A percentile compares a stretch with the other conserved stretches of the same genome.
These are phyloP conservation scores for Hydractinia symbiolongicarpus DNA, from an alignment of 30 jellyfish, hydroid and myxozoan species.

Conservation along the genomic window DNA sequence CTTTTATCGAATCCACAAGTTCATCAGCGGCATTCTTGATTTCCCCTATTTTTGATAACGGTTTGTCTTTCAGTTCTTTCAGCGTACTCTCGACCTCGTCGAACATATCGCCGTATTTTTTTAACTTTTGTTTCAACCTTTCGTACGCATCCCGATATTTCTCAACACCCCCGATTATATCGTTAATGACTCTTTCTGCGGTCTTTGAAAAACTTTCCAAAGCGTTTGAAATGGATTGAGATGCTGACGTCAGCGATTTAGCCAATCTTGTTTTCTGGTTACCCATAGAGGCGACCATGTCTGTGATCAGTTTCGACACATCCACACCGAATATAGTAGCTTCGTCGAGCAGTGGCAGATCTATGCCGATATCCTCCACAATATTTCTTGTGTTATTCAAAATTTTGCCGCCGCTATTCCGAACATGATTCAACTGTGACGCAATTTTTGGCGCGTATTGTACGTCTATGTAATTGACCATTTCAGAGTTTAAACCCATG, in stretches of 20 bases:
- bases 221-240: neutral
- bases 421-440: neutral
- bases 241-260: neutral
- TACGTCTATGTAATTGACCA: conserved; percentile 2
- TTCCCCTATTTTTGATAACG: conserved; percentile 73
- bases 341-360: conserved; percentile 3
- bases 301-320: neutral
- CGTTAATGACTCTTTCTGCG: neutral
- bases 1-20: conserved; percentile 34
- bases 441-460: conserved; percentile 21
- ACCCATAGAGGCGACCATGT: conserved; percentile 1
- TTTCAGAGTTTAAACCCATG: neutral
- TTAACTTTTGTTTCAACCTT: conserved; percentile 38
- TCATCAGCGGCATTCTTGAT: conserved; percentile 65
- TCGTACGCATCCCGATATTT: conserved; percentile 3
- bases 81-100: conserved; percentile 51
- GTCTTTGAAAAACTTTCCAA: conserved; percentile 2
- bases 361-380: conserved; percentile 5
- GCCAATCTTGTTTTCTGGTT: conserved; percentile 10
- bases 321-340: neutral
- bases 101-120: conserved; percentile 44
- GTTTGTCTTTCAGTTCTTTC: conserved; percentile 61
- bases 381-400: neutral
- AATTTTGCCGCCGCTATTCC: neutral
- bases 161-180: neutral